Evolutionary conservation across 37 sponge, comb jelly and placozoan genomes (phyloP).

Genomic region (Cliona cf. orientalis): DNA sequence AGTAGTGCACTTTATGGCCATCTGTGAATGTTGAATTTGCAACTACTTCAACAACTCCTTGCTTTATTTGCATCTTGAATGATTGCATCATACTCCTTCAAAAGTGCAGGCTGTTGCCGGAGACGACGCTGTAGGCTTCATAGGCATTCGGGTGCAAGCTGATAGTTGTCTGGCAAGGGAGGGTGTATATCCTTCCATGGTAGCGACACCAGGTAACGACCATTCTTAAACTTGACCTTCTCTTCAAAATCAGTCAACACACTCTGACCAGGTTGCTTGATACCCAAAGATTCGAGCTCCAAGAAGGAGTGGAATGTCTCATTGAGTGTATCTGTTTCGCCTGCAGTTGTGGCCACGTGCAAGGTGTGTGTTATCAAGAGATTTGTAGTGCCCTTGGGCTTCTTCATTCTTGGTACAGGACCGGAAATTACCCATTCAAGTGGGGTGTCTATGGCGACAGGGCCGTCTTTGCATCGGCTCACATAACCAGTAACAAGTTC

Average conservation of each 20-base stretch:
- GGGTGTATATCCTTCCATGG: conserved; percentile 39
- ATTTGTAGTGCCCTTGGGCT: background rate
- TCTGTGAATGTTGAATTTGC: conserved; percentile 1
- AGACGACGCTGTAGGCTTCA: conserved; percentile 16
- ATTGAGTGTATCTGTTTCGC: background rate
- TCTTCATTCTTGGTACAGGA: conserved; percentile 3
- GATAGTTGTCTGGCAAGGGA: conserved; percentile 33
- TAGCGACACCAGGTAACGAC: conserved; percentile 23
- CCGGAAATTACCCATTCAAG: conserved; percentile 49
- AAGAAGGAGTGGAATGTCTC: conserved; percentile 18
- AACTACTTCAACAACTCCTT: conserved; percentile 30
- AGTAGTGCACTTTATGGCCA: conserved; percentile 14
- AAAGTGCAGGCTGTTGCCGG: background rate
- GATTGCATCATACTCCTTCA: conserved; percentile 26
- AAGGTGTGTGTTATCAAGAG: conserved; percentile 15
- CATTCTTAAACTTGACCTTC: background rate
- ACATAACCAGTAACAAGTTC: no score
- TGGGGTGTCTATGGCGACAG: conserved; percentile 14
- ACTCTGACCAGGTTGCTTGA: conserved; percentile 1
- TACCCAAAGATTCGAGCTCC: conserved; percentile 43
- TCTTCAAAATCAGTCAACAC: conserved; percentile 10
- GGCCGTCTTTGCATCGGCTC: background rate
- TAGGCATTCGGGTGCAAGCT: conserved; percentile 8
- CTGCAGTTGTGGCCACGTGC: background rate
- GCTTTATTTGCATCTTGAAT: conserved; percentile 32